Conservation (phyloP, 2,888 invertebrate genomes). For the Boloria euphrosyne region DNA sequence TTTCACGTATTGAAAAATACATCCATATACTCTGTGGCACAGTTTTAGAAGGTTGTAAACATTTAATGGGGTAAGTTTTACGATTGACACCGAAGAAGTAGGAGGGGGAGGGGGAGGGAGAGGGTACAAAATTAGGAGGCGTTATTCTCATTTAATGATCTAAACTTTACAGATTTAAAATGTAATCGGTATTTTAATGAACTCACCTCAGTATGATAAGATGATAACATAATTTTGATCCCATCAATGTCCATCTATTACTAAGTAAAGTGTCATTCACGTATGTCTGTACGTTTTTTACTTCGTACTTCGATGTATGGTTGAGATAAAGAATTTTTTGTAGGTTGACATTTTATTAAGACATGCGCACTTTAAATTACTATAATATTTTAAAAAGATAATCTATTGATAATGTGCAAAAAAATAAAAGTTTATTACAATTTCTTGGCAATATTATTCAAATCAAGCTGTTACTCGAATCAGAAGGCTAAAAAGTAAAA, state of each 20-base stretch:
- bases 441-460: no score
- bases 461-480: no score
- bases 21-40: constrained; percentile 37
- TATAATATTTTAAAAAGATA: no score
- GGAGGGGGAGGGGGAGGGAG: constrained; percentile 33
- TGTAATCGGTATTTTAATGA: constrained; percentile 28
- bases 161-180: constrained; percentile 34
- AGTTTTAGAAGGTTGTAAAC: constrained; percentile 65
- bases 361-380: no score
- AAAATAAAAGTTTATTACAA: no score
- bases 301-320: no score
- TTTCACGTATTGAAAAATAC: constrained; percentile 37
- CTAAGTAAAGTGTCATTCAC: no score
- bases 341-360: no score
- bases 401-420: no score
- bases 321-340: no score
- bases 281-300: no score
- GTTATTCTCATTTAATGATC: constrained; percentile 36
- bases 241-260: not conserved
- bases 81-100: constrained; percentile 48
- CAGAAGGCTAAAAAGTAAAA: no score
- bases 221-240: not conserved
- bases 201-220: constrained; percentile 3
- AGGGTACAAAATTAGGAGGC: constrained; percentile 29
- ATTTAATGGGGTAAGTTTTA: constrained; percentile 77